These are phyloP conservation scores for Torymus auratus DNA, from an alignment of 2,888 invertebrate species.

Conservation along the genomic window DNA sequence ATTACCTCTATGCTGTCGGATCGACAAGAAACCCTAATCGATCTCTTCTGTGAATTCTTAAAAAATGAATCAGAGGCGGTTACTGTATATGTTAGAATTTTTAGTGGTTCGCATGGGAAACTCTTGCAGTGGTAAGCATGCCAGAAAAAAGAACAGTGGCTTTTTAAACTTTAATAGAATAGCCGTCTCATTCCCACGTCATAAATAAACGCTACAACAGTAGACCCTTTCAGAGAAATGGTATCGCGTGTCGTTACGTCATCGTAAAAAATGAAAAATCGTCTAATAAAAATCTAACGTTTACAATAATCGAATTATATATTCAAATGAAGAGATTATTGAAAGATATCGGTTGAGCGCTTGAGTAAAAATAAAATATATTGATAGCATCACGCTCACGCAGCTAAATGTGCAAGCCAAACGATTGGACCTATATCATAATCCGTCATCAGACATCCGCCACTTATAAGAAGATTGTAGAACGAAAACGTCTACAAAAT, in stretches of 20 bases:
- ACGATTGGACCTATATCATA: not conserved
- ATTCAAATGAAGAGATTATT: not conserved
- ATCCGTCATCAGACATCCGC: not conserved
- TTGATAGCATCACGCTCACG: too few species aligned
- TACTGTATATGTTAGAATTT: too few species aligned
- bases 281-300: not conserved
- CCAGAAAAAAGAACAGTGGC: not conserved
- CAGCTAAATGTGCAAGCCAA: too few species aligned
- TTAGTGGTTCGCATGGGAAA: too few species aligned
- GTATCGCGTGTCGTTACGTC: not conserved
- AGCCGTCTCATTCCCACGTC: conserved; percentile 3
- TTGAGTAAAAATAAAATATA: not conserved
- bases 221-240: not conserved
- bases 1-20: too few species aligned
- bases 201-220: not conserved
- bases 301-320: not conserved
- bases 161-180: not conserved
- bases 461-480: not conserved
- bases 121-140: too few species aligned
- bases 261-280: not conserved
- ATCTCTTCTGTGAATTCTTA: too few species aligned
- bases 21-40: too few species aligned
- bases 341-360: not conserved
- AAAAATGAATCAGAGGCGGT: too few species aligned
- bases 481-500: conserved; percentile 23